These are phyloP conservation scores for Amblyteles armatorius DNA, from an alignment of 2,888 invertebrate genomes.

Conservation along the genomic window DNA sequence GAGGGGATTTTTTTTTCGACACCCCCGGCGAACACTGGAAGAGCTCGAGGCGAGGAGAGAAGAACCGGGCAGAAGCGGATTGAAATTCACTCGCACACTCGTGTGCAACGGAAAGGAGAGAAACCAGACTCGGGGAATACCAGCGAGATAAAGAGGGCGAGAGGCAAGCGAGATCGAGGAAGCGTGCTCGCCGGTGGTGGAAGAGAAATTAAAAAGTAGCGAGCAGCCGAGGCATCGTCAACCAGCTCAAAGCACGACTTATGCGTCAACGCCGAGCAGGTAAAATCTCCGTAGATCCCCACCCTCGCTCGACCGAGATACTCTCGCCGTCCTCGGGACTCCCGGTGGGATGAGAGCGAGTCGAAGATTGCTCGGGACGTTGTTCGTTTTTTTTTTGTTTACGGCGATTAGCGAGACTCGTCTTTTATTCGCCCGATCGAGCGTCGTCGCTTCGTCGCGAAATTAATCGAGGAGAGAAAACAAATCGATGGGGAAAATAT, in stretches of 20 bases:
- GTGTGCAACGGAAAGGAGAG: conserved; percentile 22
- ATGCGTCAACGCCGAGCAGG: conserved; percentile 85
- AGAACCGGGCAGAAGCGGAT: conserved; percentile 2
- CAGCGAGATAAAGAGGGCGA: conserved; percentile 13
- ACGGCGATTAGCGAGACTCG: no score
- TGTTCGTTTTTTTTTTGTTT: no score
- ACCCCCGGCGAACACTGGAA: not conserved
- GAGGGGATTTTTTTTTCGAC: not conserved
- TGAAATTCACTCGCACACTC: not conserved
- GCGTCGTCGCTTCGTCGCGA: no score
- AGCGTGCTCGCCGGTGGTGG: conserved; percentile 51
- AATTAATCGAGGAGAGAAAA: no score
- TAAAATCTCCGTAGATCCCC: conserved; percentile 70
- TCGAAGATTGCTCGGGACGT: not conserved
- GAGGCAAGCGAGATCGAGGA: conserved; percentile 47
- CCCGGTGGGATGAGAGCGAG: not conserved
- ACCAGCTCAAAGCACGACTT: conserved; percentile 83
- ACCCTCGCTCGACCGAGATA: not conserved
- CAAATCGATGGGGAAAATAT: no score
- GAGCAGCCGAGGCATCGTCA: conserved; percentile 65
- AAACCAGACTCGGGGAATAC: conserved; percentile 21
- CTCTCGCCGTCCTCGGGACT: conserved; percentile 27
- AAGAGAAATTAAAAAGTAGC: conserved; percentile 50
- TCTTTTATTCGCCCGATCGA: no score
- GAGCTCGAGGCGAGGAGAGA: not conserved